These are phyloP conservation scores for Drosophila emarginata DNA, from an alignment of 2,888 invertebrate genomes.

Conservation along the genomic window DNA sequence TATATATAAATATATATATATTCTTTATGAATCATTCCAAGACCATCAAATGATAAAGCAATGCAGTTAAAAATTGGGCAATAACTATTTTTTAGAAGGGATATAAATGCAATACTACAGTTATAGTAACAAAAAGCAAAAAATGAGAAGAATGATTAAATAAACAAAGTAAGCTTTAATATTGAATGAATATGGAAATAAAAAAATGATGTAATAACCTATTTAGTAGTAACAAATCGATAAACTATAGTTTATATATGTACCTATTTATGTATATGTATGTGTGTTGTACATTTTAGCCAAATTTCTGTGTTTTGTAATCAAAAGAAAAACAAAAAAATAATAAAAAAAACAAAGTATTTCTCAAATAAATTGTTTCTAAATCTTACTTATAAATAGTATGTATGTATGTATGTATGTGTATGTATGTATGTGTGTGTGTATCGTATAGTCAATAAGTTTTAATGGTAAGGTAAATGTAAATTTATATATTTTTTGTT, in stretches of 20 bases:
- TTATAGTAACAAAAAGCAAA: conserved; percentile 37
- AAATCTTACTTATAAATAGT: conserved; percentile 13
- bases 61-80: conserved; percentile 50
- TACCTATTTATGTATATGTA: conserved; percentile 51
- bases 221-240: conserved; percentile 54
- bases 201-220: conserved; percentile 58
- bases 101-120: conserved; percentile 61
- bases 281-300: conserved; percentile 76
- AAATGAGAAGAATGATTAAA: not conserved
- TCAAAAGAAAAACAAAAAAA: conserved; percentile 49
- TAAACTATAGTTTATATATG: conserved; percentile 53
- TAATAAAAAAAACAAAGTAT: conserved; percentile 53
- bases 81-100: conserved; percentile 57
- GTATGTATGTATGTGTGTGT: conserved; percentile 8
- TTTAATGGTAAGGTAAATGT: conserved; percentile 35
- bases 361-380: conserved; percentile 46
- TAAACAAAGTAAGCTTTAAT: conserved; percentile 64
- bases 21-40: conserved; percentile 59
- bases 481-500: conserved; percentile 19
- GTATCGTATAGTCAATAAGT: conserved; percentile 49
- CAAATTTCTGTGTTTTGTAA: conserved; percentile 73
- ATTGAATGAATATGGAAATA: conserved; percentile 38
- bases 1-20: conserved; percentile 21
- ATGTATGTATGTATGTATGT: conserved; percentile 13
- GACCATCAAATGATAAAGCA: conserved; percentile 48